A percentile compares a stretch with the other conserved stretches of the same genome.
These are phyloP conservation scores for Phycodurus eques DNA, from an alignment of 2,113 vertebrate genomes.

Conservation along the genomic window DNA sequence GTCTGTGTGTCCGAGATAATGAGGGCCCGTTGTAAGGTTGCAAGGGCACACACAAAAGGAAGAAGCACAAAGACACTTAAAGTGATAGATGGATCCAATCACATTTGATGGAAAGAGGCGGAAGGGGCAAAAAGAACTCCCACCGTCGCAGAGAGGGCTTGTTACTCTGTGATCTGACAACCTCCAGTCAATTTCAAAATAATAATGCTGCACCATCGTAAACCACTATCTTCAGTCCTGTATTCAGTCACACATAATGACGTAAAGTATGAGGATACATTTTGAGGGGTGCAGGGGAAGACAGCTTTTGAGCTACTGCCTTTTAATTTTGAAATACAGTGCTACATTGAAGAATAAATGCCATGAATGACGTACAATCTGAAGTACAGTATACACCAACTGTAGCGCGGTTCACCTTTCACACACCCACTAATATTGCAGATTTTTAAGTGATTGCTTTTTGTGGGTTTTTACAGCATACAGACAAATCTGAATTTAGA, in stretches of 20 bases:
- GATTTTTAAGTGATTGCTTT: not conserved
- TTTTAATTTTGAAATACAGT: not conserved
- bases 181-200: slow-evolving; percentile 31
- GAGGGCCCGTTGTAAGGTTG: slow-evolving; percentile 44
- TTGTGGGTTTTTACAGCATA: not conserved
- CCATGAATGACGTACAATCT: not conserved
- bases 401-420: not conserved
- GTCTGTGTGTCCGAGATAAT: slow-evolving; percentile 49
- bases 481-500: not conserved
- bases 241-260: not conserved
- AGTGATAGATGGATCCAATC: slow-evolving; percentile 27
- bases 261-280: not conserved
- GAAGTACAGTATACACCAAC: not conserved
- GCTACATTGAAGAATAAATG: not conserved
- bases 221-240: slow-evolving; percentile 1
- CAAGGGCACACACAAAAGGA: slow-evolving; percentile 25
- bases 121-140: not conserved
- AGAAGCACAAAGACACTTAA: slow-evolving; percentile 8
- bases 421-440: not conserved
- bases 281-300: not conserved
- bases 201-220: slow-evolving; percentile 27
- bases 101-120: slow-evolving; percentile 21
- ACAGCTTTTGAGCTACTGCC: not conserved
- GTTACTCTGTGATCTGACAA: slow-evolving; percentile 25
- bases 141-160: slow-evolving; percentile 21